Percentiles rank a stretch among this genome's conserved stretches.
Evolutionary conservation across 2,113 vertebrate genomes (phyloP).

Genomic region (Myrmophylax atrothorax): DNA sequence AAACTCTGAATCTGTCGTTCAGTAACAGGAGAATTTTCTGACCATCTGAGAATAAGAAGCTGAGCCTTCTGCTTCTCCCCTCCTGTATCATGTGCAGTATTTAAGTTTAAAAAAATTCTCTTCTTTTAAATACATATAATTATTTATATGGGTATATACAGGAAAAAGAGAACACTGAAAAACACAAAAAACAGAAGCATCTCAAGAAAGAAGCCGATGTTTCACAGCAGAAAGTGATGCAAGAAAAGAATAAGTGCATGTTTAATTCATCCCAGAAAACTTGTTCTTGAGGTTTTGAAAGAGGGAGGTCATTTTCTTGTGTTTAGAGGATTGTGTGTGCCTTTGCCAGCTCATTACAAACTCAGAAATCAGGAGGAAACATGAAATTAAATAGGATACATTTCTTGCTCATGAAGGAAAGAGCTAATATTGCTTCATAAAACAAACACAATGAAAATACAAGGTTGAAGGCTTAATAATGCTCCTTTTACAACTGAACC

Average conservation of each 20-base stretch:
- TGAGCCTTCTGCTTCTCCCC: background rate
- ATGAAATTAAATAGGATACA: background rate
- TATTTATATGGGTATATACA: background rate
- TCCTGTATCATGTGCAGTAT: background rate
- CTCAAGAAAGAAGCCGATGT: background rate
- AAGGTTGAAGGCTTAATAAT: constrained; percentile 8
- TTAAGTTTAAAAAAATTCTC: background rate
- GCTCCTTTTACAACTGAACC: background rate
- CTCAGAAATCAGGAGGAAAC: background rate
- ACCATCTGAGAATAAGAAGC: background rate
- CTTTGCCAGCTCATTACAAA: background rate
- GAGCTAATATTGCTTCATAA: background rate
- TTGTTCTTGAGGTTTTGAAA: background rate
- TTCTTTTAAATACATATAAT: background rate
- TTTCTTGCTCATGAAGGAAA: background rate
- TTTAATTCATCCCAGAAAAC: background rate
- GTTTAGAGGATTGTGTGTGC: background rate
- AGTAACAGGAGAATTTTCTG: background rate
- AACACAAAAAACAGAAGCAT: background rate
- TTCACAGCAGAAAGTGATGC: background rate
- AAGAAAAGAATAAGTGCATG: background rate
- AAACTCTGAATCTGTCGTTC: background rate
- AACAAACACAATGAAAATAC: constrained; percentile 27
- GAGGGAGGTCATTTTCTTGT: background rate
- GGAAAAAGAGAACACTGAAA: background rate